These are phyloP conservation scores for Corapipo altera DNA, from an alignment of 2,113 vertebrate species.

Conservation along the genomic window DNA sequence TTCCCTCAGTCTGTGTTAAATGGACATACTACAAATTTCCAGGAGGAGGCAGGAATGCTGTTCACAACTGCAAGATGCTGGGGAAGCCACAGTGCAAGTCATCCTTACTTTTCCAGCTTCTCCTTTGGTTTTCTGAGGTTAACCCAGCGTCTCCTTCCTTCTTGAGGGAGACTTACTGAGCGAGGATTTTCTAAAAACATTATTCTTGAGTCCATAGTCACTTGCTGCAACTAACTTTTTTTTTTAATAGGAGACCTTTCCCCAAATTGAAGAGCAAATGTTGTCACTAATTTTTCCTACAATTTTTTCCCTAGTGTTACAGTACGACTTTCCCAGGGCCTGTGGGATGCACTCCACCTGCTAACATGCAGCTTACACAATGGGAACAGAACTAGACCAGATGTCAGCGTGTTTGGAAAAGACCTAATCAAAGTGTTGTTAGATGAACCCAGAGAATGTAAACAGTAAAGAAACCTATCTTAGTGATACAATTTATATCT, in stretches of 20 bases:
- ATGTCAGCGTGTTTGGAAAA: background rate
- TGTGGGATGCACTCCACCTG: background rate
- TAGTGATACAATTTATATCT: background rate
- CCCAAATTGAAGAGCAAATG: background rate
- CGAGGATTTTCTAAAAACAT: background rate
- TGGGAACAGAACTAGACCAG: background rate
- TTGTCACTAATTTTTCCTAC: background rate
- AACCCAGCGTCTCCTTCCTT: background rate
- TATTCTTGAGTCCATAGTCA: background rate
- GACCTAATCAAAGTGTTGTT: background rate
- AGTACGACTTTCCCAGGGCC: background rate
- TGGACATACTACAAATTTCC: background rate
- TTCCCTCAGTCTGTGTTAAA: background rate
- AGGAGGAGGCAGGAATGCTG: background rate
- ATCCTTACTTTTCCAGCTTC: background rate
- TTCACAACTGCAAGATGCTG: background rate
- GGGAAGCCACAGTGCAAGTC: background rate
- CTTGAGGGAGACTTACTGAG: background rate
- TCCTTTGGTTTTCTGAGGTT: background rate
- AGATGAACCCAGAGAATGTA: background rate
- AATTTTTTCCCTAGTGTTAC: background rate
- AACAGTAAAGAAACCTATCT: background rate
- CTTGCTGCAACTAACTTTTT: background rate
- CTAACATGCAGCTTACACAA: background rate
- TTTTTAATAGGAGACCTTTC: background rate